phyloP scores from a whole-genome alignment of 2,888 invertebrate species.

The Colletes collaris region DNA sequence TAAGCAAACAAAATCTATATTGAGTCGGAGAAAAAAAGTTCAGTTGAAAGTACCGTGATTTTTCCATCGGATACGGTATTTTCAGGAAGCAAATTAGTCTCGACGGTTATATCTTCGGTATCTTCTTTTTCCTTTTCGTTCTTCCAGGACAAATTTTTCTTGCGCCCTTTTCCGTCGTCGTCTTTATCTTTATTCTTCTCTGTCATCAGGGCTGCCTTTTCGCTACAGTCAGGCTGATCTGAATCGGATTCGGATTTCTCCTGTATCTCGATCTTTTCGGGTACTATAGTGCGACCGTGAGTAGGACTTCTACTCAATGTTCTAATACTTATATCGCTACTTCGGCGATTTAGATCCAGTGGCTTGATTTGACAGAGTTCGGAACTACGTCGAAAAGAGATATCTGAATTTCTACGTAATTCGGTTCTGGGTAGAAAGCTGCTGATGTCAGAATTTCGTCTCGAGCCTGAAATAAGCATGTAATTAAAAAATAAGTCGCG shows the following conservation, averaged over 20 bases:
- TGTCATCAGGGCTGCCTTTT: constrained; percentile 77
- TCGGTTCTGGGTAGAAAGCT: constrained; percentile 70
- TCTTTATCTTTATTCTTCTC: constrained; percentile 72
- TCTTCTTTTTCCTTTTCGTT: constrained; percentile 75
- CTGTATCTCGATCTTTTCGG: constrained; percentile 72
- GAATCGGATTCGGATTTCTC: constrained; percentile 80
- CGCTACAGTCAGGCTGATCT: constrained; percentile 79
- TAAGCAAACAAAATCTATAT: not conserved
- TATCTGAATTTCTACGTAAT: constrained; percentile 78
- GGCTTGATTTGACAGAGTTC: constrained; percentile 74
- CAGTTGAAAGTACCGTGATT: constrained; percentile 64
- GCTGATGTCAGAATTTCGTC: constrained; percentile 79
- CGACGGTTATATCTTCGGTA: constrained; percentile 81
- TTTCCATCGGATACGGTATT: constrained; percentile 63
- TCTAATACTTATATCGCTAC: constrained; percentile 78
- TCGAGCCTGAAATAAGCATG: constrained; percentile 68
- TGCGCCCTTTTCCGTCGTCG: constrained; percentile 73
- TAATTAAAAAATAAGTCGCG: constrained; percentile 1
- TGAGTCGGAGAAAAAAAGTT: not conserved
- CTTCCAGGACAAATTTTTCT: constrained; percentile 83
- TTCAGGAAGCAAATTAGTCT: constrained; percentile 80
- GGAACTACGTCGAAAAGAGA: constrained; percentile 75
- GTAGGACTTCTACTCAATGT: constrained; percentile 77
- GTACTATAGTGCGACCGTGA: constrained; percentile 69
- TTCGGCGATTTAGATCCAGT: constrained; percentile 75